These are phyloP conservation scores for Onychorhynchus coronatus DNA, from an alignment of 2,113 vertebrate species.

Conservation along the genomic window DNA sequence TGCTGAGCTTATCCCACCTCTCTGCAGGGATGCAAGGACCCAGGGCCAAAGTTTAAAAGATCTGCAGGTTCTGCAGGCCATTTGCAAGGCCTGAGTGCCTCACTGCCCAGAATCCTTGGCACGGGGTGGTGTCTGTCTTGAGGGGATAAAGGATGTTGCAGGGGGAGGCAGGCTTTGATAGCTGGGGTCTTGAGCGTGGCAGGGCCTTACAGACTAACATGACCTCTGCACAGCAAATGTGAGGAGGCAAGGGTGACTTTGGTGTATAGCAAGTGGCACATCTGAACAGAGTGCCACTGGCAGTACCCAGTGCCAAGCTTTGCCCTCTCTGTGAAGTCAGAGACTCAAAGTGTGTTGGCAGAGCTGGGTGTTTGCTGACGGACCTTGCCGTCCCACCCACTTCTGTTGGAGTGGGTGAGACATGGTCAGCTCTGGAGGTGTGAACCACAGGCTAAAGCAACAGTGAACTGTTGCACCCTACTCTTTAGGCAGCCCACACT, in stretches of 20 bases:
- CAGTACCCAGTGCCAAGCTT: background rate
- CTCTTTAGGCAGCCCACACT: background rate
- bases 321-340: background rate
- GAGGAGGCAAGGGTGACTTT: background rate
- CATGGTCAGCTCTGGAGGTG: background rate
- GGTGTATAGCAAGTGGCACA: fast-evolving
- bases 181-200: background rate
- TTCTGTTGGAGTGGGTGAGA: background rate
- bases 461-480: background rate
- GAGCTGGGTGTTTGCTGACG: background rate
- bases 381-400: background rate
- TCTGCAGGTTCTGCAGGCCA: background rate
- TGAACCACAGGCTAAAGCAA: background rate
- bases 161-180: background rate
- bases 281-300: fast-evolving
- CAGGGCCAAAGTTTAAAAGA: background rate
- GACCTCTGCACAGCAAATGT: background rate
- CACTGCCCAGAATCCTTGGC: fast-evolving
- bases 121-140: background rate
- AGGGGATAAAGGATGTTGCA: background rate
- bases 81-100: background rate
- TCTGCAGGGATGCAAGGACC: background rate
- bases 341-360: background rate
- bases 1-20: background rate
- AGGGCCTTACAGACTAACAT: background rate